These are phyloP conservation scores for Mirounga angustirostris DNA, from an alignment of 2,113 vertebrate species.

Conservation along the genomic window DNA sequence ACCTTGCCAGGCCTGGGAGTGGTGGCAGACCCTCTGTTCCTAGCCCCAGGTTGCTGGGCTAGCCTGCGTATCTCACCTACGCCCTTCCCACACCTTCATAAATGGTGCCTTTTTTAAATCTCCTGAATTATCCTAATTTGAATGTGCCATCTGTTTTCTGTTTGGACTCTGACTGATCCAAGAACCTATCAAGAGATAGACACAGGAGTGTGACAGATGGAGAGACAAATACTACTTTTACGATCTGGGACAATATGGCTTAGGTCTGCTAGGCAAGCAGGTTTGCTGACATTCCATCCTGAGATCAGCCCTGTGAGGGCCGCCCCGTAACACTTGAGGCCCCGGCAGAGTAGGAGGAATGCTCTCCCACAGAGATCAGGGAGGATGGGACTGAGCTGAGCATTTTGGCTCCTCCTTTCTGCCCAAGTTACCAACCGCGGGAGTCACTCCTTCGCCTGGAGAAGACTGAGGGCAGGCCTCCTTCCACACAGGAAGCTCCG, in stretches of 20 bases:
- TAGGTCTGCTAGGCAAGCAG: constrained; percentile 42
- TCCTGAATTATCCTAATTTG: constrained; percentile 73
- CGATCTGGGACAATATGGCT: constrained; percentile 69
- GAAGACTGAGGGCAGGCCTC: not conserved
- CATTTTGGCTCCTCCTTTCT: not conserved
- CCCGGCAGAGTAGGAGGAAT: too few species aligned
- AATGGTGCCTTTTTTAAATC: constrained; percentile 65
- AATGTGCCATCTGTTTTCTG: constrained; percentile 80
- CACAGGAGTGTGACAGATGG: constrained; percentile 70
- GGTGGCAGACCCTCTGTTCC: not conserved
- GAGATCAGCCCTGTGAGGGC: not conserved
- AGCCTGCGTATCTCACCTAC: not conserved
- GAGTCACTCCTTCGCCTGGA: not conserved
- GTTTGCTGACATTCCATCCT: not conserved
- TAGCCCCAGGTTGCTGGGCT: not conserved
- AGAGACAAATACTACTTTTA: constrained; percentile 73
- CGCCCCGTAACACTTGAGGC: too few species aligned
- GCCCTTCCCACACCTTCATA: constrained; percentile 26
- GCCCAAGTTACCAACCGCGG: not conserved
- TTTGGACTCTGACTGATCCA: constrained; percentile 78
- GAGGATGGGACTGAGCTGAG: not conserved
- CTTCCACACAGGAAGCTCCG: not conserved
- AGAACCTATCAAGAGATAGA: constrained; percentile 77
- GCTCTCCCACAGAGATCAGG: not conserved
- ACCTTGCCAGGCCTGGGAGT: not conserved